Evolutionary conservation across 2,797 vertebrate species (phyloP), one percentile per base, ranked within the genome.

Genomic region (Phyllotis vaccarum): DNA sequence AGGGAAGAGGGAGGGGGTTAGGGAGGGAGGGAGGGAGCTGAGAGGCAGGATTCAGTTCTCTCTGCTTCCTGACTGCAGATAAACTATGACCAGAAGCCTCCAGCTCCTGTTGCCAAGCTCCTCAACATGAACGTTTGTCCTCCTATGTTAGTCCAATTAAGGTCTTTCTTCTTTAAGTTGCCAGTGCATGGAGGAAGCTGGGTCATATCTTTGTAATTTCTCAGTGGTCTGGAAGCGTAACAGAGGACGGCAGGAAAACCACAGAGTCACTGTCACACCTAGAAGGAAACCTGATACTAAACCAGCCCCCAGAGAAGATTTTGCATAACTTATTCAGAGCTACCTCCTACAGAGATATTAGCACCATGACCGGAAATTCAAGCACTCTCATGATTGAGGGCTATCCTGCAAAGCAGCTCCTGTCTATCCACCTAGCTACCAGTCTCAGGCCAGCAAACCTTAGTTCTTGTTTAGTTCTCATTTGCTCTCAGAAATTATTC

Each of bases 281-380:
- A 79, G 75, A 72, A 76, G 80, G 66, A 78, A 85, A 86, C 16
- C 12, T 90, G 56, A n/a, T 76, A n/a, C 72, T 17, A 74, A 94
- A 58, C 29, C 49, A 85, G 34, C 27, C 52, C 37, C 37, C 56
- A 91, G 43, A 92, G 72, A 86, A 60, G 6, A 70, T 74, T 85
- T 95, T 85, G 7, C 21, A 92, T 54, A 68, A 58, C 11, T 11
- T 79, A 80, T 80, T 91, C 60, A 90, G 37, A 90, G 34, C 21
- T 6, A 78, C n/a, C 31, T 92, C 95, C 64, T 92, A 40, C 34
- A 85, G 91, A 92, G 54, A 76, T 70, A 80, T 54, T 90, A 92
- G 62, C 13, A 68, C 56, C 52, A 58, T 22, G 24, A 24, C 14
- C 43, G 79, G 79, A 58, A 80, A 54, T 34, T 43, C 60, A 43